phyloP scores from a whole-genome alignment of 2,888 invertebrate genomes.

The Amiota communis region DNA sequence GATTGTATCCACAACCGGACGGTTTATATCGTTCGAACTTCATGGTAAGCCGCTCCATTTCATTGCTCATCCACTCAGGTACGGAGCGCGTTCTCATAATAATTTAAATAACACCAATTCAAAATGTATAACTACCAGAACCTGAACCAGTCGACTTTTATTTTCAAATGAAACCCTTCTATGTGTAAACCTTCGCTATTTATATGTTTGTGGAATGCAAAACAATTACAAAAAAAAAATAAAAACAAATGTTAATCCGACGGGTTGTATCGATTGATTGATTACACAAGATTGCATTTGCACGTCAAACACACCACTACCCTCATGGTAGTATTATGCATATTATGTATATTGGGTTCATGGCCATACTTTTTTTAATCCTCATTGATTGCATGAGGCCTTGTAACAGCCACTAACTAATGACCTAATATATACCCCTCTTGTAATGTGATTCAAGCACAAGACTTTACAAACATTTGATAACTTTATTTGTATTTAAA shows the following conservation, averaged over 20 bases:
- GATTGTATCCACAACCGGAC: conserved; percentile 68
- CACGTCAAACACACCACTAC: too few relatives aligned
- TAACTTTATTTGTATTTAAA: neutral
- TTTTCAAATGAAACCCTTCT: conserved; percentile 47
- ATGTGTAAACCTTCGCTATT: conserved; percentile 39
- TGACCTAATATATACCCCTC: conserved; percentile 14
- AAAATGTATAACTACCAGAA: neutral
- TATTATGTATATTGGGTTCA: conserved; percentile 6
- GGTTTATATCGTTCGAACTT: conserved; percentile 69
- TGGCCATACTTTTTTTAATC: conserved; percentile 1
- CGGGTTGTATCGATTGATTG: neutral
- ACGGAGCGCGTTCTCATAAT: conserved; percentile 57
- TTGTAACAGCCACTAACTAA: neutral
- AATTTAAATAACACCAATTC: neutral
- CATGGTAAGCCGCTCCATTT: conserved; percentile 65
- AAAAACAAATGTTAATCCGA: neutral
- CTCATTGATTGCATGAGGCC: neutral
- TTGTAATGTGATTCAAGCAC: neutral
- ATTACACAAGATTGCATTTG: conserved; percentile 5
- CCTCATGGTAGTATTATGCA: too few relatives aligned
- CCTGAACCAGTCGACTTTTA: conserved; percentile 25
- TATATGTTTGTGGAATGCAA: conserved; percentile 41
- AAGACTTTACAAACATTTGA: neutral
- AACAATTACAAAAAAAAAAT: neutral
- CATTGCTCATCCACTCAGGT: conserved; percentile 68